Base-by-base conservation (phyloP, 1,140 invertebrate species). In the Gyrodactylus salaris region DNA sequence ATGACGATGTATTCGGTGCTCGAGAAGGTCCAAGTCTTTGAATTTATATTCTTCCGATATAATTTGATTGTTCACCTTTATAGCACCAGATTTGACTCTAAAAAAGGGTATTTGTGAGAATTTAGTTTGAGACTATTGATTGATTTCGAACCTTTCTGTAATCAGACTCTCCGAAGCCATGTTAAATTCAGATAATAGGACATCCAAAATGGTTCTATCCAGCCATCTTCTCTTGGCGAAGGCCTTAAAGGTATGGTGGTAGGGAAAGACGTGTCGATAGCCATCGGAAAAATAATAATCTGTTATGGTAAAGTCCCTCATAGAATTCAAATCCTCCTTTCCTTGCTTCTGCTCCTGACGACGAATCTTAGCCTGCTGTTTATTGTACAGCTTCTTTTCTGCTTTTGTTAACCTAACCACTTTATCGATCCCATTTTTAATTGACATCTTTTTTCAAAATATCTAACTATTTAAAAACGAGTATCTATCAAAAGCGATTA, bases 1-100 rank as follows among this genome's bases (percentile, higher is more conserved):
- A 69, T 69, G 68, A 7, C 68, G 68, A 69, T 69, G 68, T 21
- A 69, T 23, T 69, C 68, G 68, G 68, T 69, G 68, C 7, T 20
- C 2, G 20, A 69, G 20, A 2, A 69, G 7, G 24, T 69, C 68
- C 20, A 21, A 21, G 7, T 20, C 20, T 69, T 69, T 69, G 7
- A 69, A 69, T 21, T 21, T 69, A 69, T 69, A 69, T 16, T 69
- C 68, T 2, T 7, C 7, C 20, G 20, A 21, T 69, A 23, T 69
- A 7, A 7, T 23, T 69, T 69, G 20, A 24, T 69, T 21, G 24
- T 69, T 69, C 20, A 69, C 24, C 24, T n/a, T 7, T 54, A 54
- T 54, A n/a, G 7, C 34, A 54, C 34, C 34, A 54, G 34, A 54
- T 7, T 7, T n/a, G 7, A 54, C n/a, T 54, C 34, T 54, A 54